Evolutionary conservation across 2,888 invertebrate species (phyloP).

Genomic region (Orthosia gothica): DNA sequence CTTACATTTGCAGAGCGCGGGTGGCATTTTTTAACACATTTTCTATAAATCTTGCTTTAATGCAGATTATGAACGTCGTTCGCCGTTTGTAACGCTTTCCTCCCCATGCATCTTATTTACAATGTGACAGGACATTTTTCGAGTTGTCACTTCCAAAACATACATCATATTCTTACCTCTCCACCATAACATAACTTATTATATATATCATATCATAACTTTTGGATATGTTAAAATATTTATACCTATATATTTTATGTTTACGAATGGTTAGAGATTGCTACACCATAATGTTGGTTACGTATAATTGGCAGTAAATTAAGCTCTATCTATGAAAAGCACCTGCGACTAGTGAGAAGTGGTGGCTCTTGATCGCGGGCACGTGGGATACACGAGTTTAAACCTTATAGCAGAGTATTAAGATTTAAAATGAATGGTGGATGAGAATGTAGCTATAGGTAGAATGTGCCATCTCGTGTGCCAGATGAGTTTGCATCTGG

Average conservation of each 20-base stretch:
- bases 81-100: conserved; percentile 34
- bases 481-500: conserved; percentile 77
- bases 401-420: conserved; percentile 43
- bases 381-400: conserved; percentile 20
- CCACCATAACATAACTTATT: too few species aligned
- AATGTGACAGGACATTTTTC: conserved; percentile 50
- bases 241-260: conserved; percentile 23
- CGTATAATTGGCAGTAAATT: conserved; percentile 64
- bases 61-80: conserved; percentile 41
- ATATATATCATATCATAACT: too few species aligned
- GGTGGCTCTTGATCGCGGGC: conserved; percentile 42
- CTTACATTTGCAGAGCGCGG: conserved; percentile 25
- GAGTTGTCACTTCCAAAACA: conserved; percentile 34
- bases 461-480: conserved; percentile 48
- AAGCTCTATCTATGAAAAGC: conserved; percentile 65
- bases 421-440: conserved; percentile 50
- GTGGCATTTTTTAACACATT: conserved; percentile 32
- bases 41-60: conserved; percentile 49
- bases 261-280: conserved; percentile 57
- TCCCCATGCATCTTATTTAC: conserved; percentile 54
- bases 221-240: conserved; percentile 33
- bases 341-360: conserved; percentile 64
- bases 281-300: conserved; percentile 56
- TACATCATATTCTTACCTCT: not conserved
- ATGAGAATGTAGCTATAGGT: conserved; percentile 35